phyloP scores from a whole-genome alignment of 1,140 invertebrate species.

The Aphaenogaster ashmeadi region DNA sequence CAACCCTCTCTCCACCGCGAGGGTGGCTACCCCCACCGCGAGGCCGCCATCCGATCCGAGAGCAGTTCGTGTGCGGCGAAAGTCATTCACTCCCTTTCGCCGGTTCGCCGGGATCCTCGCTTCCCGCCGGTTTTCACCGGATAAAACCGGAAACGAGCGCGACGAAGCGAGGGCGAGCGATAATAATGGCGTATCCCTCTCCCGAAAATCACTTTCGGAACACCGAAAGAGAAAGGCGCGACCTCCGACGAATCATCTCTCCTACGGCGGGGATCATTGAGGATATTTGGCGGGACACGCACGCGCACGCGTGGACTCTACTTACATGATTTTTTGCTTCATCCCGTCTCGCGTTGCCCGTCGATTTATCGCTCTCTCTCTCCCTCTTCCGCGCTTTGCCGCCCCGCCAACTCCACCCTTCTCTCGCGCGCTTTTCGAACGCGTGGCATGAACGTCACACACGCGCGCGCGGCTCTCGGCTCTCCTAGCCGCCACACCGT shows the following conservation, averaged over 20 bases:
- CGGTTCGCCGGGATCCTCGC: not conserved
- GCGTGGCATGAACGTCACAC: slow-evolving; percentile 55
- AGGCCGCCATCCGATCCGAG: not conserved
- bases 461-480: slow-evolving; percentile 21
- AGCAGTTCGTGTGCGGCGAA: not conserved
- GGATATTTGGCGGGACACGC: not conserved
- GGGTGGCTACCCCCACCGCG: not conserved
- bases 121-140: slow-evolving; percentile 14
- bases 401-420: slow-evolving; percentile 46
- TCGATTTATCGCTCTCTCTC: slow-evolving; percentile 7
- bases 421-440: slow-evolving; percentile 77
- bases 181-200: not conserved
- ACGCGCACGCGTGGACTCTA: not conserved
- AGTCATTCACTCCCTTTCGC: not conserved
- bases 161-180: not conserved
- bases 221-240: slow-evolving; percentile 14
- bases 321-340: not conserved
- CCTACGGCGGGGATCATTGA: slow-evolving; percentile 7
- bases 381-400: not conserved
- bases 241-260: not conserved
- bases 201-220: not conserved
- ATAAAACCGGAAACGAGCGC: not conserved
- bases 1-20: not conserved
- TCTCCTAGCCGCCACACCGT: slow-evolving; percentile 21
- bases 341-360: not conserved